Evolutionary conservation across 2,797 vertebrate species (phyloP).

Genomic region (Caiman crocodilus): DNA sequence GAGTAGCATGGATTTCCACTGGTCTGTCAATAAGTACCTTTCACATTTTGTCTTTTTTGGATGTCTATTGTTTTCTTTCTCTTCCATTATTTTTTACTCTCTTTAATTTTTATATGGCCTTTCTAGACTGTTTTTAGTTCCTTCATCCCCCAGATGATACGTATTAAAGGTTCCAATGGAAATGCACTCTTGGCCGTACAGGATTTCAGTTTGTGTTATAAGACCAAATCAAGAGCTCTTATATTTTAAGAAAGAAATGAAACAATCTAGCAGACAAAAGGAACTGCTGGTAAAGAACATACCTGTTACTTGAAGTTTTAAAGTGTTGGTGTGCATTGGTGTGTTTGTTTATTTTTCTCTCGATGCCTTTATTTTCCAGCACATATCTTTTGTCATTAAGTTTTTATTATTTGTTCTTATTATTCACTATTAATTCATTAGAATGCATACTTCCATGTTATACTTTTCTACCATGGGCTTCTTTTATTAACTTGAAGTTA

Average conservation of each 20-base stretch:
- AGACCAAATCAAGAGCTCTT: conserved; percentile 74
- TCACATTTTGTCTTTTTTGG: neutral
- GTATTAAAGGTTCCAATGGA: conserved; percentile 62
- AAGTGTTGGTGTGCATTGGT: conserved; percentile 36
- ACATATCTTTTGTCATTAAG: neutral
- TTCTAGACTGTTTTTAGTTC: conserved; percentile 54
- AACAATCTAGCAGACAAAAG: conserved; percentile 35
- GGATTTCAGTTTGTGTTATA: conserved; percentile 78
- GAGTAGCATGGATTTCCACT: too few relatives aligned
- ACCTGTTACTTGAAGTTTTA: conserved; percentile 51
- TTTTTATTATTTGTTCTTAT: neutral
- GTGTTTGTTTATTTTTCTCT: conserved; percentile 24
- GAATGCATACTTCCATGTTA: neutral
- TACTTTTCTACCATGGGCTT: neutral
- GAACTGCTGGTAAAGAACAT: conserved; percentile 42
- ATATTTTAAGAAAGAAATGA: conserved; percentile 75
- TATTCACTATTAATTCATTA: neutral
- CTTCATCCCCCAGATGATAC: conserved; percentile 63
- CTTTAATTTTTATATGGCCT: conserved; percentile 13
- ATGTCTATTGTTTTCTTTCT: neutral
- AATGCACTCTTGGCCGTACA: conserved; percentile 51
- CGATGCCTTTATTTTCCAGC: neutral
- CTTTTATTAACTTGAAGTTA: neutral
- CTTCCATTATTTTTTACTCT: conserved; percentile 17
- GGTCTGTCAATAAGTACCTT: too few relatives aligned